Evolutionary conservation across 2,888 invertebrate genomes (phyloP).

Genomic region (Tetranychus truncatus): DNA sequence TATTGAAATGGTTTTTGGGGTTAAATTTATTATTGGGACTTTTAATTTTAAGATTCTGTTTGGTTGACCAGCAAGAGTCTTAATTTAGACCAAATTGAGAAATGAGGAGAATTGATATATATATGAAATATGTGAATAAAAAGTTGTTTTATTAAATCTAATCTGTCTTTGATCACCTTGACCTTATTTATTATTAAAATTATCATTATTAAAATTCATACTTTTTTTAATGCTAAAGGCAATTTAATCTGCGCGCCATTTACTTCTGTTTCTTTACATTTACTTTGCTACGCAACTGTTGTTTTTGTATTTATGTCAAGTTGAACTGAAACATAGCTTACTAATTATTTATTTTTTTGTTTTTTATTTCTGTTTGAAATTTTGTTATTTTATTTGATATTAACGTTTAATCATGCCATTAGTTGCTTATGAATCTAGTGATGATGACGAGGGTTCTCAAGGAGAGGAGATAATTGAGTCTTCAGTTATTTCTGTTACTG

Average conservation of each 20-base stretch:
- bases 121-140: no score
- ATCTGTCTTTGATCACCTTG: neutral
- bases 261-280: no score
- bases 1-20: no score
- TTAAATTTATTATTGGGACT: no score
- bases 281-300: neutral
- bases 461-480: neutral
- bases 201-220: neutral
- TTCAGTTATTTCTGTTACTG: neutral
- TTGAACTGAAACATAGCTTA: neutral
- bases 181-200: neutral
- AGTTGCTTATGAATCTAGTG: conserved; percentile 20
- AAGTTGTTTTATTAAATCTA: no score
- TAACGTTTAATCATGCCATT: conserved; percentile 14
- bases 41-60: no score
- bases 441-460: conserved; percentile 14
- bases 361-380: neutral
- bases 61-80: no score
- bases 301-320: neutral
- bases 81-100: no score
- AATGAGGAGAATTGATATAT: no score
- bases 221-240: neutral
- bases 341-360: neutral
- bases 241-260: neutral
- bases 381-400: neutral